Percentiles rank a stretch among this genome's conserved stretches.
Evolutionary conservation across 2,888 invertebrate species (phyloP).

Genomic region (Ethmia dodecea): DNA sequence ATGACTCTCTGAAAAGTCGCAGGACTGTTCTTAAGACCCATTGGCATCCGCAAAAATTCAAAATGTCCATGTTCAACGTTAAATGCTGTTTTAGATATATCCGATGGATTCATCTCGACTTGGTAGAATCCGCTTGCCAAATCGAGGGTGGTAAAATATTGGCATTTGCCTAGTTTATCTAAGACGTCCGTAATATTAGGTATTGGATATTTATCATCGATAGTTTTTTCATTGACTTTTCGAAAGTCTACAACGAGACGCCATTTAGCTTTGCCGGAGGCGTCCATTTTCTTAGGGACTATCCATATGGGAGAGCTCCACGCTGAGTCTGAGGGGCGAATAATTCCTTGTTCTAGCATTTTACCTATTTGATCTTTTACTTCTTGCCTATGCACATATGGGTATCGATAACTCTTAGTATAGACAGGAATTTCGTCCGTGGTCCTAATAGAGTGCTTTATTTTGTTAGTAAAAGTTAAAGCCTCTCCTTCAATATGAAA

Average conservation of each 20-base stretch:
- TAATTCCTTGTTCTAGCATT: constrained; percentile 15
- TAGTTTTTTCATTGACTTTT: constrained; percentile 2
- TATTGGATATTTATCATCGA: constrained; percentile 6
- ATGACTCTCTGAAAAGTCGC: constrained; percentile 27
- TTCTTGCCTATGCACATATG: constrained; percentile 8
- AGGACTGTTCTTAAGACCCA: constrained; percentile 25
- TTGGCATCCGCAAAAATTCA: constrained; percentile 27
- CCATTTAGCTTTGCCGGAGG: constrained; percentile 8
- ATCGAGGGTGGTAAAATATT: constrained; percentile 19
- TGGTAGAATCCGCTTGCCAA: constrained; percentile 11
- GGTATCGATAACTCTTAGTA: constrained; percentile 9
- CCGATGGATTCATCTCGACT: constrained; percentile 6
- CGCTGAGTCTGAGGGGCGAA: constrained; percentile 6
- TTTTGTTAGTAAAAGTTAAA: constrained; percentile 16
- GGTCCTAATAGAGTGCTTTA: constrained; percentile 7
- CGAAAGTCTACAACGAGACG: constrained; percentile 5
- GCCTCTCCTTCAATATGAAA: constrained; percentile 14
- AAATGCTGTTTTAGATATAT: constrained; percentile 23
- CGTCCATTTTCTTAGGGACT: constrained; percentile 2
- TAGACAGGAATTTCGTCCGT: constrained; percentile 12
- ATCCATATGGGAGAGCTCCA: constrained; percentile 8
- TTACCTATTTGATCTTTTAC: constrained; percentile 15
- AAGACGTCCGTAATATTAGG: constrained; percentile 16
- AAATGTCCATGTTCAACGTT: constrained; percentile 24
- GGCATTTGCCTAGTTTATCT: neutral